phyloP scores from a whole-genome alignment of 2,797 vertebrate genomes.

The Pseudopleuronectes americanus region DNA sequence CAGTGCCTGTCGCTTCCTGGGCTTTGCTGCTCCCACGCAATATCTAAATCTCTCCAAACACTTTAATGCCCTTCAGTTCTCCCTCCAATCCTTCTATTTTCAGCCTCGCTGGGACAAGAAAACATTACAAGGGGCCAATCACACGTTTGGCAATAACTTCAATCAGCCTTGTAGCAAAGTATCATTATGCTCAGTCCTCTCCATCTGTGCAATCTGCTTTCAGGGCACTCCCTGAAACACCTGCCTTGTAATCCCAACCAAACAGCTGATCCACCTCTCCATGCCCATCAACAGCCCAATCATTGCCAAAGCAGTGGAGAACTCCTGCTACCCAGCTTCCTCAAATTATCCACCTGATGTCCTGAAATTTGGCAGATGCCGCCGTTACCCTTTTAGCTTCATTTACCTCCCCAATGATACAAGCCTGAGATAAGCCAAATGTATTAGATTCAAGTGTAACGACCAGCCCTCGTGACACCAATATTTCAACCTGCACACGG shows the following conservation, averaged over 20 bases:
- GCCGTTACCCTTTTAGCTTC: slow-evolving; percentile 36
- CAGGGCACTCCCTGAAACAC: slow-evolving; percentile 42
- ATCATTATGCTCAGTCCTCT: slow-evolving; percentile 45
- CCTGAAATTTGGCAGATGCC: slow-evolving; percentile 41
- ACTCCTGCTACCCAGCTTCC: slow-evolving; percentile 34
- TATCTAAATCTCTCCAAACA: slow-evolving; percentile 7
- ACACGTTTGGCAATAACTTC: slow-evolving; percentile 47
- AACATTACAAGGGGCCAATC: slow-evolving; percentile 32
- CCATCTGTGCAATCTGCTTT: slow-evolving; percentile 54
- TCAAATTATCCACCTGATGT: slow-evolving; percentile 46
- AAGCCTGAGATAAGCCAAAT: slow-evolving; percentile 30
- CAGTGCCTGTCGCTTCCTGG: too few relatives aligned
- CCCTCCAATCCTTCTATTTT: slow-evolving; percentile 6
- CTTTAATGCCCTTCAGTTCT: slow-evolving; percentile 17
- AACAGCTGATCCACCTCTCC: slow-evolving; percentile 57
- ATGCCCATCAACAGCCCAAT: slow-evolving; percentile 25
- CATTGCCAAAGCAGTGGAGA: slow-evolving; percentile 33
- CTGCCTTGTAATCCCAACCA: slow-evolving; percentile 53
- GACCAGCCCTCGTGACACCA: slow-evolving; percentile 6
- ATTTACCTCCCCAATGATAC: slow-evolving; percentile 31
- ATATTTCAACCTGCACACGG: slow-evolving; percentile 22
- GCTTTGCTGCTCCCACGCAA: slow-evolving; percentile 17
- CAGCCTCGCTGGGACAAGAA: slow-evolving; percentile 25
- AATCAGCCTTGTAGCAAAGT: slow-evolving; percentile 44
- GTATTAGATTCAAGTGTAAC: slow-evolving; percentile 38